Conservation (phyloP, 1,140 invertebrate genomes). For the Euschistus heros region DNA sequence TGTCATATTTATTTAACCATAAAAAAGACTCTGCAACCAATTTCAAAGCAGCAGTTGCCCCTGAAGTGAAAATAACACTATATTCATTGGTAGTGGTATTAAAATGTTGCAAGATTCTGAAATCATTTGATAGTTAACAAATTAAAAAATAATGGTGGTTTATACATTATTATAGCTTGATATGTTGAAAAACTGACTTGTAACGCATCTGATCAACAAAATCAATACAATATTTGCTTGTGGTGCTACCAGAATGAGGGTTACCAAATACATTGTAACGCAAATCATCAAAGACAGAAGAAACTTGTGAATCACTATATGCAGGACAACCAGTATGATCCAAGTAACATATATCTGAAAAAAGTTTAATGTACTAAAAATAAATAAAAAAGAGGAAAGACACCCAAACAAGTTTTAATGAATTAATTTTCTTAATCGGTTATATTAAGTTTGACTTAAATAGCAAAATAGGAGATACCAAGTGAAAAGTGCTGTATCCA, state of each 20-base stretch:
- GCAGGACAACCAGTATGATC: slow-evolving; percentile 84
- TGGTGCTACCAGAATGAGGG: slow-evolving; percentile 63
- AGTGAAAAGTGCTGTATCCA: no score
- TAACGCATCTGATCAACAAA: slow-evolving; percentile 68
- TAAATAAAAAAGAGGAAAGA: no score
- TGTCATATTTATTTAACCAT: slow-evolving; percentile 33
- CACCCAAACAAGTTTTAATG: no score
- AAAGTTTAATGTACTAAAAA: background rate
- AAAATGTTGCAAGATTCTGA: slow-evolving; percentile 72
- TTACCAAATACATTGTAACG: slow-evolving; percentile 67
- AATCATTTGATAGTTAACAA: slow-evolving; percentile 30
- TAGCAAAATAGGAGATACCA: no score
- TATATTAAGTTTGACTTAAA: no score
- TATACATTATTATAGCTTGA: background rate
- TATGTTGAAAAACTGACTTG: slow-evolving; percentile 42
- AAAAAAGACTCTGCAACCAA: slow-evolving; percentile 71
- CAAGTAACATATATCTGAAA: slow-evolving; percentile 62
- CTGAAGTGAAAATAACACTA: slow-evolving; percentile 80
- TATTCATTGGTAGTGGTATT: slow-evolving; percentile 72
- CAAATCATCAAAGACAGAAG: slow-evolving; percentile 52
- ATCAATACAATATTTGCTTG: slow-evolving; percentile 64
- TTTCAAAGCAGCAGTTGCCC: slow-evolving; percentile 75
- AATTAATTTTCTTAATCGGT: no score
- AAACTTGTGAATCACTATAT: slow-evolving; percentile 65
- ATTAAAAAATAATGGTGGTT: background rate